phyloP scores from a whole-genome alignment of 2,113 vertebrate species.

The Octodon degus region DNA sequence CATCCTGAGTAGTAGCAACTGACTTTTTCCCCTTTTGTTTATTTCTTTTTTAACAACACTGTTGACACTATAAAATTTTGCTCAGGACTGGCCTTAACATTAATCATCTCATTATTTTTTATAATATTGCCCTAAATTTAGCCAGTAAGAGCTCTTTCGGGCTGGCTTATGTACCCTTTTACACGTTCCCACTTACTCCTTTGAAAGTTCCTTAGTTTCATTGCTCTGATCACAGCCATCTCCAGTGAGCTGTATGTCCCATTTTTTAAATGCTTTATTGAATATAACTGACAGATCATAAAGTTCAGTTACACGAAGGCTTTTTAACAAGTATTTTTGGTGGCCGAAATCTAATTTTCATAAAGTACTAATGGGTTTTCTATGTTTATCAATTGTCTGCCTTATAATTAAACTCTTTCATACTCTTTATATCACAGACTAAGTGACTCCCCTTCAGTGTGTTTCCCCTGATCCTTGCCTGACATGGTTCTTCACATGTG shows the following conservation, averaged over 20 bases:
- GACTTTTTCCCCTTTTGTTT: not conserved
- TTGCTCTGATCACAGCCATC: not conserved
- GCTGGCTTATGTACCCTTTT: not conserved
- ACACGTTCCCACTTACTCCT: not conserved
- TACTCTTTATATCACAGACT: not conserved
- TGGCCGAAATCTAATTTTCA: conserved; percentile 12
- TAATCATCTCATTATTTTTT: not conserved
- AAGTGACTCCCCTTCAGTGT: not conserved
- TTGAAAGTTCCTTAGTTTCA: not conserved
- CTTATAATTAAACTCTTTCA: conserved; percentile 4
- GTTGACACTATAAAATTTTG: not conserved
- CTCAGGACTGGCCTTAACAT: not conserved
- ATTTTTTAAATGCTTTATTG: not conserved
- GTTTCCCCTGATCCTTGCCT: not conserved
- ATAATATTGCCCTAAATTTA: not conserved
- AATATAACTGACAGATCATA: conserved; percentile 1
- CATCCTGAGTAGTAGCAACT: not conserved
- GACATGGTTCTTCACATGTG: not conserved
- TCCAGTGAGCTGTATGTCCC: not conserved
- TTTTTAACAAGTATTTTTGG: not conserved
- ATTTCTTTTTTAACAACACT: not conserved
- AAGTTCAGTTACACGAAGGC: not conserved
- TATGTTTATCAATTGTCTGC: not conserved
- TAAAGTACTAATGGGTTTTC: not conserved
- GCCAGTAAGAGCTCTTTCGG: not conserved